Evolutionary conservation across 2,888 invertebrate genomes (phyloP), one percentile per base, ranked within the genome.

Genomic region (Drosophila macrospina): DNA sequence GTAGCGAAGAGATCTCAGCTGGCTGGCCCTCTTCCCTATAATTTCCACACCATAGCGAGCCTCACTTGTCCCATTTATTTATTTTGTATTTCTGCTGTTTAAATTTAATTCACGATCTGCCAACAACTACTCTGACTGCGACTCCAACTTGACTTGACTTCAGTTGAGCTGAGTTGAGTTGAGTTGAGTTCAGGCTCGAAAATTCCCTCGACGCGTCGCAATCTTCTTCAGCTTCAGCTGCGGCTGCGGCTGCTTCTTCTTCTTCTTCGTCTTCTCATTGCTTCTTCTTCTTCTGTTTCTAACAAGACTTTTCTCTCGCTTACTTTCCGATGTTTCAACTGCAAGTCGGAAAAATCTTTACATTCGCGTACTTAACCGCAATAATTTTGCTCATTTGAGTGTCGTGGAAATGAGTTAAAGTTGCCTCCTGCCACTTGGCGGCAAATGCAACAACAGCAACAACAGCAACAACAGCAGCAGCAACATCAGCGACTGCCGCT

Each of bases 21-120:
- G n/a, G n/a, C n/a, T n/a, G n/a, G 55, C 55, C 36, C 44, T 54
- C 56, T 36, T 44, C 62, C 67, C 77, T 79, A 79, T 79, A 79
- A 77, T 77, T 77, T 79, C 36, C 75, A 75, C 79, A 39, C 57
- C 28, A 28, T 16, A 36, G 24, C 30, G 13, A 32, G 10, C 32
- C 86, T 86, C 86, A 89, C 80, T 88, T 89, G 86, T 86, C 88
- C 89, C 86, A 86, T 86, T 86, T 86, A 88, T 86, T 88, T 89
- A 86, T 86, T 83, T 83, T 83, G 88, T 79, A 76, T 80, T 79
- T 82, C 67, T 87, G 82, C 77, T 71, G 85, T 76, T 88, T 84
- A 85, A 88, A 87, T 84, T 85, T 86, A 88, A 89, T 86, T 86
- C 86, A 86, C 86, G 86, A 88, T 83, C 88, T 67, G 69, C 63